These are phyloP conservation scores for Grantiella picta DNA, from an alignment of 2,113 vertebrate genomes.

Conservation along the genomic window DNA sequence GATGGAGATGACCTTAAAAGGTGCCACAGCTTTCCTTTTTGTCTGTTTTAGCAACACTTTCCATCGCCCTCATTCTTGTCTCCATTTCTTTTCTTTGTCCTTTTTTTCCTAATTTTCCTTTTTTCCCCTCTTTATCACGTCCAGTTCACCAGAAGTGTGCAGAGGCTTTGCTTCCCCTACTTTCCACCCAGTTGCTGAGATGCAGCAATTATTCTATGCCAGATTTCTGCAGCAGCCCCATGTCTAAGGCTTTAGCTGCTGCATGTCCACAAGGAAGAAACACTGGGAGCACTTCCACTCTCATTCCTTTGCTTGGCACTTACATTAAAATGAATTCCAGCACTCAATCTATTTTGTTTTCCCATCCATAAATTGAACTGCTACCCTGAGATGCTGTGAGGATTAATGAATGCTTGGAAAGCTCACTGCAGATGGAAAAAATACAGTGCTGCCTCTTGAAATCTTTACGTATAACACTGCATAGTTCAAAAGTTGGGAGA, in stretches of 20 bases:
- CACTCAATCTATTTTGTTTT: conserved; percentile 45
- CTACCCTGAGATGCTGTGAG: conserved; percentile 27
- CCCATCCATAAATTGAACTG: conserved; percentile 37
- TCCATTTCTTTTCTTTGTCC: background rate
- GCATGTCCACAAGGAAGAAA: background rate
- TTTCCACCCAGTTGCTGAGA: background rate
- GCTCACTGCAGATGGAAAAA: conserved; percentile 28
- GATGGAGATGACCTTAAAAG: background rate
- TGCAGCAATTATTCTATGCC: background rate
- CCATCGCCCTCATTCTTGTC: background rate
- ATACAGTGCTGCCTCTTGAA: conserved; percentile 2
- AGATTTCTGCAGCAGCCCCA: background rate
- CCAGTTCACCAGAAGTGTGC: background rate
- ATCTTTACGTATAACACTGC: background rate
- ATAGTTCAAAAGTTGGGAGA: background rate
- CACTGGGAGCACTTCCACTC: background rate
- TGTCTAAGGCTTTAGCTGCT: background rate
- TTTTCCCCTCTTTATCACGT: fast-evolving
- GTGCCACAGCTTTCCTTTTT: background rate
- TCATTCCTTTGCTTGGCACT: background rate
- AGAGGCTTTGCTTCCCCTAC: background rate
- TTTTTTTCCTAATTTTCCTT: background rate
- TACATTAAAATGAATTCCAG: background rate
- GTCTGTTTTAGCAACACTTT: background rate
- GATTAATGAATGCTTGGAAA: conserved; percentile 46